These are phyloP conservation scores for Lacerta bilineata DNA, from an alignment of 2,797 vertebrate species.

Conservation along the genomic window DNA sequence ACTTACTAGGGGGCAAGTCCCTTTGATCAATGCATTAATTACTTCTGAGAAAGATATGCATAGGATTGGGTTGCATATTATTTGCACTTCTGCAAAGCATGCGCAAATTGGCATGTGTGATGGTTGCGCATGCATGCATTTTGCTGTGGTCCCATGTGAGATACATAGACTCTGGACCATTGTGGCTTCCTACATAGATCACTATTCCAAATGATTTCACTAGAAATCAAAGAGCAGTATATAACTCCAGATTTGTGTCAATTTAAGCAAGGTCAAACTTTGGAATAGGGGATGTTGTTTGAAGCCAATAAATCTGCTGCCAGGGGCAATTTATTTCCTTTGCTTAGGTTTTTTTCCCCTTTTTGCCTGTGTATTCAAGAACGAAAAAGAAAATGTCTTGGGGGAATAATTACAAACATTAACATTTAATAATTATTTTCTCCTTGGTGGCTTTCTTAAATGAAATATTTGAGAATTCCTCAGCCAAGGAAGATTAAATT, in stretches of 20 bases:
- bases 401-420: slow-evolving; percentile 5
- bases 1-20: background rate
- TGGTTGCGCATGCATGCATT: background rate
- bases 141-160: background rate
- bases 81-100: background rate
- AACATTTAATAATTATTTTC: slow-evolving; percentile 44
- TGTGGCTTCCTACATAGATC: background rate
- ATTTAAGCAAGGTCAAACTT: slow-evolving; percentile 29
- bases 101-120: background rate
- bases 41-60: background rate
- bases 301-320: background rate
- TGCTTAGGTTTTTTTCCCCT: background rate
- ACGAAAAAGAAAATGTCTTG: slow-evolving; percentile 25
- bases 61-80: background rate
- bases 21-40: background rate
- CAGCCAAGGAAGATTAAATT: slow-evolving; percentile 45
- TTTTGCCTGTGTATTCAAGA: slow-evolving; percentile 8
- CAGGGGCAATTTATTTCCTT: slow-evolving; percentile 37
- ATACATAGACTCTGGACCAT: background rate
- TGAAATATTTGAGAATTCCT: slow-evolving; percentile 26
- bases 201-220: background rate
- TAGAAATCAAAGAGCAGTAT: background rate
- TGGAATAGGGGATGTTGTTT: background rate
- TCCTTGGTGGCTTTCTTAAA: slow-evolving; percentile 33
- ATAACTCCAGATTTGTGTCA: slow-evolving; percentile 9